Evolutionary conservation across 2,888 invertebrate species (phyloP), one percentile per base, ranked within the genome.

Genomic region (Cenopis cana): DNA sequence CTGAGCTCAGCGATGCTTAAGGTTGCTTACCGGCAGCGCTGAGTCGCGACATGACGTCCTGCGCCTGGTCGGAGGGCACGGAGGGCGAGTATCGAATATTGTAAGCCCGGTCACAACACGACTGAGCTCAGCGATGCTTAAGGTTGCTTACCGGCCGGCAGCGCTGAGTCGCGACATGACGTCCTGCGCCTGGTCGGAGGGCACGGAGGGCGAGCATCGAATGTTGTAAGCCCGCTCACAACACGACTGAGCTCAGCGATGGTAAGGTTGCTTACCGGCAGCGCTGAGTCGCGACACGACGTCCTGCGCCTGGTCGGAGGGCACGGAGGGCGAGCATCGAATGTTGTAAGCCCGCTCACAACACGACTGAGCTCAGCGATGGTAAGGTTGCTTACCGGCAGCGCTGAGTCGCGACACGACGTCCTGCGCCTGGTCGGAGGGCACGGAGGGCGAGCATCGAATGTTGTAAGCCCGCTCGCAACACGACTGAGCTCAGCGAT

Each of bases 281-380:
- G 93, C 92, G 61, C 93, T 92, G 60, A 93, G 91, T 79, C 93
- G 81, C 60, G 91, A 89, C 73, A 92, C 91, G 49, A 91, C 93
- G 73, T 93, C 93, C 78, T 91, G 94, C 9, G 94, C 89, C 79
- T 94, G 24, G 24, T 24, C 24, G 24, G 12, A 29, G 6, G 17
- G 14, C 14, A 24, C 36, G n/a, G 14, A 18, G 24, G 12, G 14
- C 14, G 29, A 24, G 24, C 4, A 24, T 24, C 24, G 24, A n/a
- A 1, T 24, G 24, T 24, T 1, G 24, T 24, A 4, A 24, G 24
- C 24, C 24, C 4, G 24, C 2, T 24, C 24, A 24, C 12, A 36
- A 38, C 4, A 5, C 20, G 18, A 36, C 29, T 4, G 20, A 38
- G 12, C 38, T 4, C 12, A 4, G 38, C 12, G 38, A 38, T 38